These are phyloP conservation scores for Eubucco bourcierii DNA, from an alignment of 2,113 vertebrate genomes.

Conservation along the genomic window DNA sequence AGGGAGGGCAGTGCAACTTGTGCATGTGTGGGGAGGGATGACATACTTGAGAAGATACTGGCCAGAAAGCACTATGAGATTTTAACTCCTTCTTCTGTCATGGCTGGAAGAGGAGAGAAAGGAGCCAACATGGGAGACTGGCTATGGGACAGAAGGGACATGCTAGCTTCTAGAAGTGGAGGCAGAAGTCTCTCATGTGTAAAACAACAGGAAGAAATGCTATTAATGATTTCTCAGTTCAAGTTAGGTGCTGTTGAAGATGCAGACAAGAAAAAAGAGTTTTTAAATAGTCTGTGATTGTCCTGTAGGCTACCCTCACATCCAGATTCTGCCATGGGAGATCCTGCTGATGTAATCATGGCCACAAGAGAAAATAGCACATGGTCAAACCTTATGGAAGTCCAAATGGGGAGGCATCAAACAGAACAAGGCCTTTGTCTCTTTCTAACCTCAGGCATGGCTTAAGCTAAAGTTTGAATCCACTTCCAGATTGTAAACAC, in stretches of 20 bases:
- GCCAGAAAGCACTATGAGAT: not conserved
- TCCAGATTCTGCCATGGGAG: not conserved
- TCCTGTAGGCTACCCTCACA: not conserved
- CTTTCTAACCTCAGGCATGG: not conserved
- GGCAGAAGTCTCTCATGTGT: not conserved
- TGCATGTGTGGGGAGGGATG: not conserved
- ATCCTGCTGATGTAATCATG: not conserved
- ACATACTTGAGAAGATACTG: not conserved
- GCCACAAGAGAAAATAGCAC: not conserved
- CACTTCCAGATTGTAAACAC: not conserved
- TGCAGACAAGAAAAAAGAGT: not conserved
- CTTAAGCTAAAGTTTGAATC: not conserved
- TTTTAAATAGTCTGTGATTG: not conserved
- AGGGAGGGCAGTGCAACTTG: conserved; percentile 19
- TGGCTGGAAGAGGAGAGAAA: not conserved
- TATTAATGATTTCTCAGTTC: not conserved
- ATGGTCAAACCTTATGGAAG: not conserved
- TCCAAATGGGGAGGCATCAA: not conserved
- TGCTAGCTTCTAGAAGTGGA: not conserved
- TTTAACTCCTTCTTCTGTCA: conserved; percentile 37
- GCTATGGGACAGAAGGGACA: not conserved
- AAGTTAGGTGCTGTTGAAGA: not conserved
- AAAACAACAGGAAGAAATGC: not conserved
- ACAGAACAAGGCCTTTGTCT: not conserved
- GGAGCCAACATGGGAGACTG: not conserved